Percentiles rank a stretch among this genome's conserved stretches.
phyloP scores from a whole-genome alignment of 2,888 invertebrate genomes.

The Megamerina dolium region DNA sequence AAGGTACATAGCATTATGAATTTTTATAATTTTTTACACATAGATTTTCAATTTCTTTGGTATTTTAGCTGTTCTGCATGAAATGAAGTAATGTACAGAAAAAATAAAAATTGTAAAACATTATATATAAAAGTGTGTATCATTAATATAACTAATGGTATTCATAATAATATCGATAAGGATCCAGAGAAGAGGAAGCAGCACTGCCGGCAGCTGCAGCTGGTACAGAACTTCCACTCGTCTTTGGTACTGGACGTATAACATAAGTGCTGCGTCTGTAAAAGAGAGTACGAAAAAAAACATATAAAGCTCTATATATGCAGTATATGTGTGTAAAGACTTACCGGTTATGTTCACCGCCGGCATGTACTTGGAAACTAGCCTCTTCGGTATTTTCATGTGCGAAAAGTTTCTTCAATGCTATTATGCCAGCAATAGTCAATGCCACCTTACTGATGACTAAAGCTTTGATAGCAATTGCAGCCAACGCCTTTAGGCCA shows the following conservation, averaged over 20 bases:
- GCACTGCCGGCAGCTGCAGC: conserved; percentile 36
- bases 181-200: conserved; percentile 51
- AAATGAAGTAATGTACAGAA: conserved; percentile 6
- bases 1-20: too few species aligned
- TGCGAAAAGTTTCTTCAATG: conserved; percentile 66
- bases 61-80: conserved; percentile 6
- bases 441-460: conserved; percentile 68
- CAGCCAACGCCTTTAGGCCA: conserved; percentile 63
- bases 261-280: conserved; percentile 58
- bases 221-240: conserved; percentile 29
- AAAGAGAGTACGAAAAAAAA: conserved; percentile 8
- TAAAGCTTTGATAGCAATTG: conserved; percentile 66
- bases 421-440: conserved; percentile 66
- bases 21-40: too few species aligned
- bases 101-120: conserved; percentile 1
- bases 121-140: not conserved
- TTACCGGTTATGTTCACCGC: conserved; percentile 59
- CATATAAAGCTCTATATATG: not conserved
- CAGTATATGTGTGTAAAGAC: conserved; percentile 1
- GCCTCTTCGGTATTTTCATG: conserved; percentile 60
- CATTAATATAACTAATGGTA: conserved; percentile 33
- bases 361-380: conserved; percentile 64
- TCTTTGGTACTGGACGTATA: conserved; percentile 55
- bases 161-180: conserved; percentile 57
- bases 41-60: conserved; percentile 15